Base-by-base conservation (phyloP, 2,113 vertebrate genomes). In the Mugil cephalus region DNA sequence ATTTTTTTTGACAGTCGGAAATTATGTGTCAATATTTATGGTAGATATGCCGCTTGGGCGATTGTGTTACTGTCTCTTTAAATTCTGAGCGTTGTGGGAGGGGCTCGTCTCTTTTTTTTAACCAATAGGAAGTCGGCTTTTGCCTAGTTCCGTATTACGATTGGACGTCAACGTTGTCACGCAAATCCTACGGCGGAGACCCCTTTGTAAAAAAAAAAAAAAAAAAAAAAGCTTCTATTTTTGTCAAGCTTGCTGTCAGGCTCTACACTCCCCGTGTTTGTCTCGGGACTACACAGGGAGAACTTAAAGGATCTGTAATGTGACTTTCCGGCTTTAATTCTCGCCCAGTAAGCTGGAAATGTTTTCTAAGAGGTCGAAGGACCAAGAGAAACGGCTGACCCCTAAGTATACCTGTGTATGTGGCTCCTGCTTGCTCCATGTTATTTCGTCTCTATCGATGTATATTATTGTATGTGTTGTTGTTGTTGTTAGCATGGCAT, bases 381-480 rank as follows among this genome's bases (percentile, higher is more conserved):
- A 92, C 48, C 84, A 69, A 72, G 91, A 76, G 69, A 89, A 87
- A 58, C 87, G 63, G 24, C 84, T 91, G 79, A 93, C 89, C 70
- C 87, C 92, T 42, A 94, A 94, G 88, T 94, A 94, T 79, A 89
- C 91, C 19, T 87, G 87, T 81, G 92, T 93, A 92, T 74, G 94
- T 94, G 68, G 3, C 18, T 5, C 15, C 24, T 47, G 13, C 8
- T 21, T 54, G 13, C 14, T 47, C 65, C 30, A 34, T 38, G 64
- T 53, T 39, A 43, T 30, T 45, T 11, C 10, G 11, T 47, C 30
- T 30, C n/a, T 17, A 5, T n/a, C 45, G 14, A 1, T 60, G 13
- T 65, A 55, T 53, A 24, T 67, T 74, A 12, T 18, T 45, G 11
- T 34, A 21, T 54, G 51, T 54, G 42, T 15, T 63, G 15, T 30